A percentile compares a stretch with the other conserved stretches of the same genome.
phyloP scores from a whole-genome alignment of 2,797 vertebrate species.

The Sorex maritimensis region DNA sequence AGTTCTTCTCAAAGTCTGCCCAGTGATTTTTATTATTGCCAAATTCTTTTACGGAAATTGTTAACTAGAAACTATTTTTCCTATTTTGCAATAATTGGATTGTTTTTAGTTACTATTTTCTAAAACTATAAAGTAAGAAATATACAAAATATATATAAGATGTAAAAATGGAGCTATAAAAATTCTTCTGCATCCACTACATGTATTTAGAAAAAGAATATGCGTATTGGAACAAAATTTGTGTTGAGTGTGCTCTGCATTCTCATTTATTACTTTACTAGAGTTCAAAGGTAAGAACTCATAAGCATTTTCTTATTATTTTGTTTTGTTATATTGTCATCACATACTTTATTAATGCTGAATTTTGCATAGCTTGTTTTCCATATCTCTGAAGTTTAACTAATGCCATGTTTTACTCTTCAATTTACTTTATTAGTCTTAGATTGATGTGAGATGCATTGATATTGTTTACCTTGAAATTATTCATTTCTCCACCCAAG shows the following conservation, averaged over 20 bases:
- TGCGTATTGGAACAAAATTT: constrained; percentile 1
- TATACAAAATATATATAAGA: constrained; percentile 5
- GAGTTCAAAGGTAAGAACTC: not conserved
- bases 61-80: constrained; percentile 72
- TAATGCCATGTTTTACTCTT: not conserved
- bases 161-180: not conserved
- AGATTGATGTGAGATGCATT: not conserved
- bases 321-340: not conserved
- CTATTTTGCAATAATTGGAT: constrained; percentile 79
- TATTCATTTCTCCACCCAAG: not conserved
- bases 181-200: not conserved
- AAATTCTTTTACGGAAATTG: constrained; percentile 68
- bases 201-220: not conserved
- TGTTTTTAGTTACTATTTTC: constrained; percentile 3
- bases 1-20: constrained; percentile 64
- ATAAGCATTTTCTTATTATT: not conserved
- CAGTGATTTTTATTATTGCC: constrained; percentile 70
- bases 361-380: not conserved
- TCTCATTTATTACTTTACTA: not conserved
- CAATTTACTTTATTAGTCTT: not conserved
- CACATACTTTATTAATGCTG: not conserved
- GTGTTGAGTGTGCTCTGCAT: not conserved
- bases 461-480: not conserved
- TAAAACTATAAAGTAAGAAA: constrained; percentile 62
- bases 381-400: not conserved